Conservation (phyloP, 2,113 vertebrate species). For the Gavialis gangeticus region DNA sequence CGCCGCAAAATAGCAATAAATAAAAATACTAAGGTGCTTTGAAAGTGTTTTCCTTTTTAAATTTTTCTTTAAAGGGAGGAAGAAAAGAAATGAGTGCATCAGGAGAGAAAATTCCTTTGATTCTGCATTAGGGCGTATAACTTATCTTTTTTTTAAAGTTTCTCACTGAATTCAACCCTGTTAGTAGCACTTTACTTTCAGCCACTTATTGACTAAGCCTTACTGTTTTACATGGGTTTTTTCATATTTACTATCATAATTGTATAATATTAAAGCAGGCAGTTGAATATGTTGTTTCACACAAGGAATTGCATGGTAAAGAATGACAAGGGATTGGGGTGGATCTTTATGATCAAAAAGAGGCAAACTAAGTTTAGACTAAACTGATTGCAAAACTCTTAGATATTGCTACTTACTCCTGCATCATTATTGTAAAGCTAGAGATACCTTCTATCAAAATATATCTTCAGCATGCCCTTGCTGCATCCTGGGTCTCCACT, state of each 20-base stretch:
- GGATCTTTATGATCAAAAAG: conserved; percentile 11
- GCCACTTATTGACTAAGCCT: neutral
- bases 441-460: too few relatives aligned
- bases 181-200: neutral
- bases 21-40: neutral
- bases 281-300: neutral
- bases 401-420: neutral
- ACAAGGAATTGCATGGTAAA: neutral
- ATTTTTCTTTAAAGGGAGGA: neutral
- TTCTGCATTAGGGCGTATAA: neutral
- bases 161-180: neutral
- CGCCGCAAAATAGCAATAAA: neutral
- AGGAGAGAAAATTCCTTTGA: neutral
- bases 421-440: neutral
- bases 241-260: neutral
- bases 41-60: neutral
- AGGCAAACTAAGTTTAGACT: neutral
- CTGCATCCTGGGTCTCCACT: too few relatives aligned
- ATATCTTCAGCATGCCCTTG: too few relatives aligned
- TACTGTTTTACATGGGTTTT: neutral
- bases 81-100: neutral
- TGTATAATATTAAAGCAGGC: neutral
- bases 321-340: conserved; percentile 9
- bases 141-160: neutral
- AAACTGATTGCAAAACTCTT: neutral